Base-by-base conservation (phyloP, 2,888 invertebrate species). In the Lycocerus yunnanus region DNA sequence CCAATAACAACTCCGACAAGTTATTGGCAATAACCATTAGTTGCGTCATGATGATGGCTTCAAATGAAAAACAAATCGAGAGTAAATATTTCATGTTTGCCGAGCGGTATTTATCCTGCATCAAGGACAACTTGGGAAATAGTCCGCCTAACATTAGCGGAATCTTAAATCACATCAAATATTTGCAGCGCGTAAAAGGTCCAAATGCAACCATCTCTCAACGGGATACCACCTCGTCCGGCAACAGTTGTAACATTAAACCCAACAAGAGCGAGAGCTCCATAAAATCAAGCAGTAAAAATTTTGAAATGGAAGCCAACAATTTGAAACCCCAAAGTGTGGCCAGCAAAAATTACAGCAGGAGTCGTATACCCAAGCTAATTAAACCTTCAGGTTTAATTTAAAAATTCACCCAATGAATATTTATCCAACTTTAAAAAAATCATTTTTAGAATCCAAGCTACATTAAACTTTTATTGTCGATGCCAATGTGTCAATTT, bases 41-140 rank as follows among this genome's bases (percentile, higher is more conserved):
- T 43, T 80, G 78, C 15, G 76, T 81, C 8, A 82, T 82, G 81
- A 43, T 82, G 43, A 72, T 82, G 74, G 81, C 82, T 6, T 69
- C 79, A 8, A 77, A 77, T 20, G 68, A 76, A 15, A 59, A 74
- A 27, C 15, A 70, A n/a, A 78, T 81, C 15, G 73, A 79, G 0
- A 68, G 75, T 9, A 76, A 77, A 10, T 78, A 80, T 68, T 20
- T 80, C 15, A 59, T 58, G 6, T 79, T 77, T 68, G 73, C 80
- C 2, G 75, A 72, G n/a, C 70, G 68, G n/a, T 82, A 81, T 61
- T 72, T 82, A 20, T 74, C 76, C 2, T 80, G 78, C 71, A 78
- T 82, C 21, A 80, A 75, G 72, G 79, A 81, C 66, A 75, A 76
- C 3, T 73, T 78, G 4, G 80, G 78, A 0, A 70, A 72, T 9